Evolutionary conservation across 2,113 vertebrate genomes (phyloP).

Genomic region (Nicator chloris): DNA sequence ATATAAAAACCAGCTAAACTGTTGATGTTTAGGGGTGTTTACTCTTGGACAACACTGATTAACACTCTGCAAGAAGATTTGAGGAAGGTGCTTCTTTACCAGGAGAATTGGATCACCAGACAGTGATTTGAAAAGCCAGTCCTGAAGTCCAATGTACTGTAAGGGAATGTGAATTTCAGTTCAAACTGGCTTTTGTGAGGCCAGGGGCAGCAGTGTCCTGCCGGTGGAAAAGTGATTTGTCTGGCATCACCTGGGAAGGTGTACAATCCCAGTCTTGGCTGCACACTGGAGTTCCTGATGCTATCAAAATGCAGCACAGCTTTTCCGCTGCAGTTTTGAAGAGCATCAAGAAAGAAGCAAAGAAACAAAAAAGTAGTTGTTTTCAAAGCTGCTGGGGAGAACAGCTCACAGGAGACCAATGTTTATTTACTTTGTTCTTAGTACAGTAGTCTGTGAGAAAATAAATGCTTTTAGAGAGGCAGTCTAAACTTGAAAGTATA

Average conservation of each 20-base stretch:
- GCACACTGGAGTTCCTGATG: neutral
- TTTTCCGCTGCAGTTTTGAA: conserved; percentile 10
- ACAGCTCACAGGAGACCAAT: conserved; percentile 26
- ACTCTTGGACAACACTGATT: neutral
- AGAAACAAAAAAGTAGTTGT: neutral
- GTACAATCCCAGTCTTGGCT: neutral
- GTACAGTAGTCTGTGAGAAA: conserved; percentile 34
- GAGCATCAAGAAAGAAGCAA: neutral
- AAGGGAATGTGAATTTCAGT: neutral
- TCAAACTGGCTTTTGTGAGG: neutral
- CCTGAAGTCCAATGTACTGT: fast-evolving
- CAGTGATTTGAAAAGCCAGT: neutral
- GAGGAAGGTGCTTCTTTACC: neutral
- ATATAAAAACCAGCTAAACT: neutral
- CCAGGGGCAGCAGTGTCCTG: neutral
- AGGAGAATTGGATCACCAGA: neutral
- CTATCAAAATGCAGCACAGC: neutral
- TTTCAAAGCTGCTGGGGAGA: conserved; percentile 30
- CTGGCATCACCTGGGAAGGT: neutral
- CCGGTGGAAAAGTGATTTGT: neutral
- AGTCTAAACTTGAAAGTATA: conserved; percentile 24
- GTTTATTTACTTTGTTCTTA: conserved; percentile 29
- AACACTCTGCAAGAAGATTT: neutral
- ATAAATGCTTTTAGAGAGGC: conserved; percentile 33
- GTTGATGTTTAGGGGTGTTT: neutral